Evolutionary conservation across 2,888 invertebrate species (phyloP).

Genomic region (Mimachlamys varia): DNA sequence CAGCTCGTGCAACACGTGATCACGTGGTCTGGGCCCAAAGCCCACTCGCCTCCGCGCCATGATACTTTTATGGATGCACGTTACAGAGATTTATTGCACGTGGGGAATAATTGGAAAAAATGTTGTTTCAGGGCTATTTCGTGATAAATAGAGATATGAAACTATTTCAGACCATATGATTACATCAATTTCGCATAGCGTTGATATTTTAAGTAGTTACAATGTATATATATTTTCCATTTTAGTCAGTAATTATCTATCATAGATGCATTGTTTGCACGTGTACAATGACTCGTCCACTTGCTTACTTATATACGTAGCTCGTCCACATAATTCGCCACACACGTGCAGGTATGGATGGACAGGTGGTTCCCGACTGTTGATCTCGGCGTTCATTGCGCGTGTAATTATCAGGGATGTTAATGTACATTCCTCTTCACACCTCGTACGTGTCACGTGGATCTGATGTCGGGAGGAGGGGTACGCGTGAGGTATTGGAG

Average conservation of each 20-base stretch:
- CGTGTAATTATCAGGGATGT: not conserved
- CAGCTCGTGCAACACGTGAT: not conserved
- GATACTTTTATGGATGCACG: not conserved
- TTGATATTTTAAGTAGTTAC: no score
- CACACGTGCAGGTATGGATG: no score
- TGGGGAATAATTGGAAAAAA: not conserved
- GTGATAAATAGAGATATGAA: not conserved
- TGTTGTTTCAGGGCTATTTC: not conserved
- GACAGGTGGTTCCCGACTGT: not conserved
- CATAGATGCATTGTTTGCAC: not conserved
- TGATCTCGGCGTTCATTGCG: not conserved
- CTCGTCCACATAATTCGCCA: not conserved
- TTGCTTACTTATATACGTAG: not conserved
- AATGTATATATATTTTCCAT: no score
- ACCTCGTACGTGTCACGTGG: not conserved
- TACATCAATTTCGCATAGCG: not conserved
- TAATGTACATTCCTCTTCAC: not conserved
- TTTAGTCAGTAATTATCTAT: not conserved
- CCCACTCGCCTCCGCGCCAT: not conserved
- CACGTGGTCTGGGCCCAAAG: not conserved
- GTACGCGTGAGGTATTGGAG: not conserved
- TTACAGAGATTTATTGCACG: not conserved
- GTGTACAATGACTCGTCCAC: not conserved
- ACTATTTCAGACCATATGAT: not conserved
- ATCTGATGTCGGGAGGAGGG: not conserved